Evolutionary conservation across 2,888 invertebrate genomes (phyloP), one percentile per base, ranked within the genome.

Genomic region (Mimachlamys varia): DNA sequence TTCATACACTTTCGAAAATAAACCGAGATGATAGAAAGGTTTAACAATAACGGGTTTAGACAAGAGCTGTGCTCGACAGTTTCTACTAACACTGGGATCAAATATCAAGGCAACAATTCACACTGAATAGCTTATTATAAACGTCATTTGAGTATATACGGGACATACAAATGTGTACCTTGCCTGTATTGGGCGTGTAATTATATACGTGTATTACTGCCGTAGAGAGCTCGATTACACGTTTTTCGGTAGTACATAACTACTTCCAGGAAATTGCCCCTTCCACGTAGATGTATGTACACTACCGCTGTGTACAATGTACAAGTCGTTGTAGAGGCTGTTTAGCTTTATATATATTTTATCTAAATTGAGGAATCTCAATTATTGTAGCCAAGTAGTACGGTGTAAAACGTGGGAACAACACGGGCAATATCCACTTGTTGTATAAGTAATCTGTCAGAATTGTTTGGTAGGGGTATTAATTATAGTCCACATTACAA

Each of bases 401-500:
- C 13, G 76, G 76, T 76, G 76, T 76, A 76, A 76, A 58, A 76
- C 22, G 22, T 76, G 33, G 22, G 33, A 76, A 76, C 33, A 76
- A 33, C 33, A 76, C 33, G 17, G 27, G 76, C 76, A 76, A 76
- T 76, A 76, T 76, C 33, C 76, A 76, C 76, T 33, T 76, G 76
- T 76, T 76, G 76, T 27, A 76, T 76, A 76, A 76, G 76, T 76
- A 76, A 76, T 76, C 33, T 58, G 58, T 58, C 58, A 22, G 58
- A 58, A 53, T 22, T 33, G 76, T 76, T 76, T 76, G 76, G 76
- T 76, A 33, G 33, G 27, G 33, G 76, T 76, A 76, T 27, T 33
- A 76, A 76, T 76, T 33, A 33, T 76, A 22, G 76, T 76, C 22
- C 33, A 33, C 76, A 33, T 76, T 76, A 76, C 76, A 33, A 76